These are phyloP conservation scores for Diadegma fenestrale DNA, from an alignment of 2,888 invertebrate species.

Conservation along the genomic window DNA sequence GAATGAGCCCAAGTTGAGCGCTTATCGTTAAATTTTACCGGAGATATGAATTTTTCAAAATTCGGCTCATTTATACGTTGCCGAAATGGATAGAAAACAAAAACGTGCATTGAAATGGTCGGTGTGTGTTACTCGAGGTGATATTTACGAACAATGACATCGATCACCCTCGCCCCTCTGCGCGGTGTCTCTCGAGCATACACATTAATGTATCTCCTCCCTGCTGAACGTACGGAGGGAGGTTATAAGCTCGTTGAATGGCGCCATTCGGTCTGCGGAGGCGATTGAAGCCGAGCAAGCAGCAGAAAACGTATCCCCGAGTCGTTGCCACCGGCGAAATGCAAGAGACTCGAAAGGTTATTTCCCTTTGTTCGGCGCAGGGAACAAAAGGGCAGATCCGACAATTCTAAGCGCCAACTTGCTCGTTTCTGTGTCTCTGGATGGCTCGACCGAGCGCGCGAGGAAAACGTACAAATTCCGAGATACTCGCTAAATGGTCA, in stretches of 20 bases:
- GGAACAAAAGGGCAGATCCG: slow-evolving; percentile 1
- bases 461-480: neutral
- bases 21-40: too few relatives aligned
- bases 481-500: neutral
- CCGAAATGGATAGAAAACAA: too few relatives aligned
- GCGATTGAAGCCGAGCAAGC: slow-evolving; percentile 26
- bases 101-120: slow-evolving; percentile 7
- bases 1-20: too few relatives aligned
- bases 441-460: neutral
- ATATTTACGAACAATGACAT: slow-evolving; percentile 80
- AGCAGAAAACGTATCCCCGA: neutral
- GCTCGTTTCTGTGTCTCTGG: neutral
- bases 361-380: slow-evolving; percentile 32
- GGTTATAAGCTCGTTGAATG: slow-evolving; percentile 44
- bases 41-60: too few relatives aligned
- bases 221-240: neutral
- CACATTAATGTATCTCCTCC: slow-evolving; percentile 1
- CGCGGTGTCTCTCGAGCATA: slow-evolving; percentile 13
- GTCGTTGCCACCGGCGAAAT: neutral
- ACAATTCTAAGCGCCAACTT: neutral
- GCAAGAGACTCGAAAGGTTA: slow-evolving; percentile 12
- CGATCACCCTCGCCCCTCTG: slow-evolving; percentile 73
- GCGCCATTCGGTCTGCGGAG: slow-evolving; percentile 78
- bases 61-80: too few relatives aligned
- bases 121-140: slow-evolving; percentile 58